Percentiles rank a stretch among this genome's conserved stretches.
Conservation (phyloP, 2,113 vertebrate species). For the Crocuta crocuta region DNA sequence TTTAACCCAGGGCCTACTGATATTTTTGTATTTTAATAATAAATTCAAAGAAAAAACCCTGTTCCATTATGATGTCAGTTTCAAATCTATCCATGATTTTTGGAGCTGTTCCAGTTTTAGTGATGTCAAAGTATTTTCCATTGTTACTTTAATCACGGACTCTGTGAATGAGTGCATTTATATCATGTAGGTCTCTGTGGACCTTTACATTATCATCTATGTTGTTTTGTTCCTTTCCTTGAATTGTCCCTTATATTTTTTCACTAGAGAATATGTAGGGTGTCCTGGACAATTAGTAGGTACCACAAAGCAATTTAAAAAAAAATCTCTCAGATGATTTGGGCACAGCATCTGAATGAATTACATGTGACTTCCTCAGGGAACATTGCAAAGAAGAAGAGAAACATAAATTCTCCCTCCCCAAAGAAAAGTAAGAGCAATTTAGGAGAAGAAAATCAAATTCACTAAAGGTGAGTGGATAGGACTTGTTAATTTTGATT, state of each 20-base stretch:
- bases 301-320: background rate
- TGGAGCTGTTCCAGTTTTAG: background rate
- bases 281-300: background rate
- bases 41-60: background rate
- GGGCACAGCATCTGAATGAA: background rate
- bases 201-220: background rate
- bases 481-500: background rate
- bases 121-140: background rate
- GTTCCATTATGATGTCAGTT: background rate
- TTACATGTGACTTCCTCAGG: background rate
- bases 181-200: rapidly evolving
- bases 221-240: background rate
- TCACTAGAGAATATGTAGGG: background rate
- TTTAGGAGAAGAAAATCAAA: background rate
- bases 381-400: background rate
- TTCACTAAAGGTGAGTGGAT: background rate
- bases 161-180: background rate
- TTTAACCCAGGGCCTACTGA: background rate
- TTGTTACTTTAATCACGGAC: background rate
- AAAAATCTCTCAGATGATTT: background rate
- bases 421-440: background rate
- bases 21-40: background rate
- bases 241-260: background rate
- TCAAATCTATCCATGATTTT: background rate
- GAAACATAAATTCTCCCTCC: background rate